These are phyloP conservation scores for Epizoanthus illoricatus DNA, from an alignment of 92 coral and sea anemone genomes.

Conservation along the genomic window DNA sequence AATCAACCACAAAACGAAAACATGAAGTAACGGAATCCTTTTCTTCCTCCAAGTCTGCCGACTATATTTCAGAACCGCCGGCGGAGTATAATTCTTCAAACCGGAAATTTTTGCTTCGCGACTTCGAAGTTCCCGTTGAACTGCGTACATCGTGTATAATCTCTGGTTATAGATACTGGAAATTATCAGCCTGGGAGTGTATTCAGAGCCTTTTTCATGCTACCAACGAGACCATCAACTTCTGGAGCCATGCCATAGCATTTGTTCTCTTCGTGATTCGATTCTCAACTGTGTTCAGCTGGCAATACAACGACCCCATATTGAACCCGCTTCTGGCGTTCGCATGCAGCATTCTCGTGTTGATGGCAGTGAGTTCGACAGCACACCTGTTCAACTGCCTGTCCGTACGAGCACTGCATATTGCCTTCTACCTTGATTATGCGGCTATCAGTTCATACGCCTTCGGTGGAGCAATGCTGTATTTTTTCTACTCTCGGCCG, in stretches of 20 bases:
- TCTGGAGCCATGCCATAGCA: conserved; percentile 57
- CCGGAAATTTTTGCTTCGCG: conserved; percentile 23
- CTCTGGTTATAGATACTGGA: conserved; percentile 48
- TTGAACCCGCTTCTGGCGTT: conserved; percentile 52
- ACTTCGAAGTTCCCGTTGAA: conserved; percentile 46
- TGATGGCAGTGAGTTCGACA: conserved; percentile 47
- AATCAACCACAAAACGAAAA: neutral
- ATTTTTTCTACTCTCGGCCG: conserved; percentile 53
- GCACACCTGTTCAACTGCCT: conserved; percentile 54
- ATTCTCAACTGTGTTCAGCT: conserved; percentile 41
- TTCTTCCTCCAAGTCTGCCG: neutral
- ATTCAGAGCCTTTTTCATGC: conserved; percentile 41
- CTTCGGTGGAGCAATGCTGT: conserved; percentile 50
- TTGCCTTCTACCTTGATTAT: conserved; percentile 50
- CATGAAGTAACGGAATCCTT: neutral
- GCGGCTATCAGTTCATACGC: conserved; percentile 50
- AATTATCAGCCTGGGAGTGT: conserved; percentile 35
- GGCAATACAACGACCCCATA: conserved; percentile 44
- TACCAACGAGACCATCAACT: conserved; percentile 50
- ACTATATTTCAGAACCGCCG: neutral
- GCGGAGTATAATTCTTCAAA: neutral
- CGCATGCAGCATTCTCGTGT: conserved; percentile 43
- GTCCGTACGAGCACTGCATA: conserved; percentile 45
- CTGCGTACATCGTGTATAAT: conserved; percentile 40
- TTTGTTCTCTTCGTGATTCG: conserved; percentile 40